Base-by-base conservation (phyloP, 2,113 vertebrate species). In the Aix galericulata region DNA sequence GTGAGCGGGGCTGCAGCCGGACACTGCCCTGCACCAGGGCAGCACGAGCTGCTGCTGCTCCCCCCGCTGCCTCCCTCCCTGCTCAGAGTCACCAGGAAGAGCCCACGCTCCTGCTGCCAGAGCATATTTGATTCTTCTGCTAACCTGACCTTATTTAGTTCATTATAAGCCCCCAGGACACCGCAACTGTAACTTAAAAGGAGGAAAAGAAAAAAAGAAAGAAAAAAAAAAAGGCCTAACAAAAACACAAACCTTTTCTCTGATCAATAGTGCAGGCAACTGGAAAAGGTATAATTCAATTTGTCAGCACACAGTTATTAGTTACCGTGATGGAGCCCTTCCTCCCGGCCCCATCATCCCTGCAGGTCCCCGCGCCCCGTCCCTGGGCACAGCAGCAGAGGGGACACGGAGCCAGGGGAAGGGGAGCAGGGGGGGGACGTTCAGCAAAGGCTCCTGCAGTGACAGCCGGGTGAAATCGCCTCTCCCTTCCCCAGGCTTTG, bases 261-360 rank as follows among this genome's bases (percentile, higher is more conserved):
- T 90, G 91, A 93, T 96, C 97, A 93, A 84, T 88, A 95, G 93
- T 73, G 74, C 74, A 88, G 84, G 94, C 91, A 96, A 84, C 83
- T 86, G 86, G 93, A 95, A 96, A 96, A 97, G 89, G 84, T 88
- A 55, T 93, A 94, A 96, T 94, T 97, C 95, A 91, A 59, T 97
- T 96, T 97, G 97, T 96, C 96, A 93, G 94, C 68, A 68, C 75
- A 88, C 66, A 68, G 88, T 96, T 96, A 95, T 97, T 96, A 92
- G 95, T 97, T 95, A 97, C 83, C 32, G 71, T 94, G 97, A 97
- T 69, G 84, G 82, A 97, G 75, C 81, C 86, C 83, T 93, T 97
- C 93, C 86, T 96, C 79, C 66, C 66, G 84, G 90, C 60, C 36
- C 27, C 0, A 4, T 67, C 80, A 69, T 60, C 34, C 69, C 83